These are phyloP conservation scores for Amazona vittata DNA, from an alignment of 2,113 vertebrate genomes.

Conservation along the genomic window DNA sequence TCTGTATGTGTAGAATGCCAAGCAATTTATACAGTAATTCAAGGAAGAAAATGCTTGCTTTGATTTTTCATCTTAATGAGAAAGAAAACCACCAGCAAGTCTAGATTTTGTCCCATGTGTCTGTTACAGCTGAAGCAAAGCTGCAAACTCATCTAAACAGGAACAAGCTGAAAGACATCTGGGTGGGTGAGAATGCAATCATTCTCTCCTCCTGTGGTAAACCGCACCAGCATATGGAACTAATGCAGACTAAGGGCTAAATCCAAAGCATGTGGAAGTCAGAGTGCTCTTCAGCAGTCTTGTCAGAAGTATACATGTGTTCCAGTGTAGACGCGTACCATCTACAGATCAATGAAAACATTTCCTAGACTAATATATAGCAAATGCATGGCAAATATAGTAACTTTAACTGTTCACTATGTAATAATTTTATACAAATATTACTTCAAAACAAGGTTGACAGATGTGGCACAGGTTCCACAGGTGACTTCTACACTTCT, in stretches of 20 bases:
- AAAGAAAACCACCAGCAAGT: not conserved
- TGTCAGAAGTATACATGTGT: not conserved
- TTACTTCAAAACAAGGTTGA: not conserved
- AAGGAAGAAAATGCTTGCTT: not conserved
- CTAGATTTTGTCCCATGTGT: not conserved
- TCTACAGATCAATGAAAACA: not conserved
- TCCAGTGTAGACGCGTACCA: not conserved
- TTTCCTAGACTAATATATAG: not conserved
- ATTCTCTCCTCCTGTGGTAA: not conserved
- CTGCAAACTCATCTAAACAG: not conserved
- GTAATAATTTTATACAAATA: not conserved
- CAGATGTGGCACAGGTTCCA: not conserved
- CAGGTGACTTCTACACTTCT: not conserved
- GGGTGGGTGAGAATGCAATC: not conserved
- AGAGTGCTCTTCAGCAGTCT: not conserved
- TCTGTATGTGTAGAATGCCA: not conserved
- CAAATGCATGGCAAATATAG: not conserved
- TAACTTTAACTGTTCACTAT: not conserved
- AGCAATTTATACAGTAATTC: not conserved
- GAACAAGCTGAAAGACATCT: not conserved
- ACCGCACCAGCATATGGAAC: not conserved
- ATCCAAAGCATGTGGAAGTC: not conserved
- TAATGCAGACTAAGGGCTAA: conserved; percentile 1
- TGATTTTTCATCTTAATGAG: not conserved
- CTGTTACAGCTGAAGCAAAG: not conserved